Percentiles rank a stretch among this genome's conserved stretches.
phyloP scores from a whole-genome alignment of 2,113 vertebrate species.

The Mobula hypostoma region DNA sequence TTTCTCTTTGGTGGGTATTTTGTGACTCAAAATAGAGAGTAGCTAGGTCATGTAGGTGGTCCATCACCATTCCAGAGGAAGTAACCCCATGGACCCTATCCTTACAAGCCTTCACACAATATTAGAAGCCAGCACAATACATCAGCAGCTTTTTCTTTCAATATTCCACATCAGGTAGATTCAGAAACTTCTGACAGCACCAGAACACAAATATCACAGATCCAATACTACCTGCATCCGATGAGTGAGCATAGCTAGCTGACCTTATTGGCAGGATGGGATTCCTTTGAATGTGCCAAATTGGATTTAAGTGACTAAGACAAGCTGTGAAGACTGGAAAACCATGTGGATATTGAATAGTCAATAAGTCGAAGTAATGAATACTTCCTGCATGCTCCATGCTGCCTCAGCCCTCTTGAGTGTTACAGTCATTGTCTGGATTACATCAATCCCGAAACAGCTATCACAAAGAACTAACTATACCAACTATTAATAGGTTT shows the following conservation, averaged over 20 bases:
- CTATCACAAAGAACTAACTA: background rate
- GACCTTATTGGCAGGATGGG: background rate
- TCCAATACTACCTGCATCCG: background rate
- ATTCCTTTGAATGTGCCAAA: background rate
- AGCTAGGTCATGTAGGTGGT: too few species aligned
- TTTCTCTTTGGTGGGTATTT: too few species aligned
- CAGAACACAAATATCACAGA: background rate
- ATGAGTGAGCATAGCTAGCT: background rate
- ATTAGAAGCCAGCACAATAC: too few species aligned
- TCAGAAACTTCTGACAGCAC: background rate
- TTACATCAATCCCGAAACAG: background rate
- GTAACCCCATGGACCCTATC: too few species aligned
- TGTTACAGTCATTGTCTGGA: background rate
- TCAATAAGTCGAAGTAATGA: background rate
- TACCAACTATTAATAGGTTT: background rate
- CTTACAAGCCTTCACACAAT: too few species aligned
- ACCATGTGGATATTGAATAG: background rate
- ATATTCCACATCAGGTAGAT: background rate
- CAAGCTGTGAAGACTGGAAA: background rate
- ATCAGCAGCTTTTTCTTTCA: too few species aligned
- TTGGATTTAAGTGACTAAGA: background rate
- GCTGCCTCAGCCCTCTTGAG: background rate
- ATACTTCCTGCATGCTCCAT: background rate
- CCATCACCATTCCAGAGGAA: too few species aligned
- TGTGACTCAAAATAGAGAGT: too few species aligned